Conservation (phyloP, 2,888 invertebrate genomes). For the Cremastinae sp. region DNA sequence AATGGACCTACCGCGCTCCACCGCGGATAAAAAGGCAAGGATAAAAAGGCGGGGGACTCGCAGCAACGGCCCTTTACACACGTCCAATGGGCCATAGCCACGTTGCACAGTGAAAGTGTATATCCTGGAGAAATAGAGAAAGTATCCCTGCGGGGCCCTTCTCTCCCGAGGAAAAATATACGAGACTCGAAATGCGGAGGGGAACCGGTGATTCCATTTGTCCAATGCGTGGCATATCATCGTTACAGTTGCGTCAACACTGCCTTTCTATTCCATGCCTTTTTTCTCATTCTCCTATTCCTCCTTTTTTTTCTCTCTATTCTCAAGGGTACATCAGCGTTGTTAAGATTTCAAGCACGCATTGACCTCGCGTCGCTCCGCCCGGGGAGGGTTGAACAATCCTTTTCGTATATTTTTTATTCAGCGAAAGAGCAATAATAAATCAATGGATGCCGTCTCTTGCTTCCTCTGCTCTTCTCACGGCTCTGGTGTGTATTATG, state of each 20-base stretch:
- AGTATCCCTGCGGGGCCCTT: conserved; percentile 48
- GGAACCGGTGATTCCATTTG: conserved; percentile 58
- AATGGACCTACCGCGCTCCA: conserved; percentile 61
- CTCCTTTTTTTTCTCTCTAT: conserved; percentile 22
- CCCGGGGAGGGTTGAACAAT: conserved; percentile 26
- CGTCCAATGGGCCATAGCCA: conserved; percentile 49
- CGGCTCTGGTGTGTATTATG: conserved; percentile 10
- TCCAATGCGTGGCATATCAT: conserved; percentile 56
- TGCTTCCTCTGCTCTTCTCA: not conserved
- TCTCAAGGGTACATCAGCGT: conserved; percentile 40
- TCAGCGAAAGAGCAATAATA: conserved; percentile 26
- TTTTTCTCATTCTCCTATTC: conserved; percentile 7
- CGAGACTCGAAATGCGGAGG: conserved; percentile 51
- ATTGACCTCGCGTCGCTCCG: conserved; percentile 18
- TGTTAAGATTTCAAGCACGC: conserved; percentile 40
- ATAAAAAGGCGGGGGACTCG: conserved; percentile 66
- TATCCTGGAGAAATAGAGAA: conserved; percentile 29
- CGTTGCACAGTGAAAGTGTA: conserved; percentile 44
- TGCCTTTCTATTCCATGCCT: conserved; percentile 27
- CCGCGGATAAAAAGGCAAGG: conserved; percentile 67
- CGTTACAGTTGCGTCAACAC: conserved; percentile 56
- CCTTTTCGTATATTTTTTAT: conserved; percentile 30
- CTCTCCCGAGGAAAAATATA: conserved; percentile 45
- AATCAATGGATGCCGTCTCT: conserved; percentile 44
- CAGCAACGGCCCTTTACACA: conserved; percentile 55